phyloP scores from a whole-genome alignment of 2,113 vertebrate genomes.

The Coptodon bakossiorum region DNA sequence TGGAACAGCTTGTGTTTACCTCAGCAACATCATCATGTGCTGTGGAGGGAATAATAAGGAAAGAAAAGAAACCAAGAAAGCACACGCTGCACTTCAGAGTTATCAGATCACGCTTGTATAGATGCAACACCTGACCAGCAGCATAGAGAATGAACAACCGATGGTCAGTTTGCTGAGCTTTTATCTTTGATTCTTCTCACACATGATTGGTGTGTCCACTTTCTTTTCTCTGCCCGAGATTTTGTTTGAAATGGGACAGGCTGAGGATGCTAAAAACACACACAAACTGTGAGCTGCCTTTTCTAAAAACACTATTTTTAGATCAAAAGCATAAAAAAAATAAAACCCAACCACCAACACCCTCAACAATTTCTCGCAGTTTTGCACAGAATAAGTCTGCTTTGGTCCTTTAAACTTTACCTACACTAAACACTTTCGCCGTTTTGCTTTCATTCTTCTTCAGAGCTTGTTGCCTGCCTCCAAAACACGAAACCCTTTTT shows the following conservation, averaged over 20 bases:
- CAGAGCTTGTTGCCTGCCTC: neutral
- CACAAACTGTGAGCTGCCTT: neutral
- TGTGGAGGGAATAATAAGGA: neutral
- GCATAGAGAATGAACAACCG: neutral
- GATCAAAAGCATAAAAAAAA: neutral
- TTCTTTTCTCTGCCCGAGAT: neutral
- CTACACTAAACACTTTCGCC: neutral
- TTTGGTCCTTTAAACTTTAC: neutral
- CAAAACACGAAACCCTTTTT: neutral
- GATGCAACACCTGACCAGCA: slow-evolving; percentile 8
- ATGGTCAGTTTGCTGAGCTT: neutral
- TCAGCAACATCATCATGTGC: neutral
- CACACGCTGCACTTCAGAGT: slow-evolving; percentile 1
- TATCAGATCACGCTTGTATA: slow-evolving; percentile 23
- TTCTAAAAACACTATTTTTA: neutral
- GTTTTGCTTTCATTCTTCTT: neutral
- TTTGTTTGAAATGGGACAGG: neutral
- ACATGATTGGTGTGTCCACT: slow-evolving; percentile 20
- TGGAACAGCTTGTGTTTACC: slow-evolving; percentile 32
- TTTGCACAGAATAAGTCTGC: neutral
- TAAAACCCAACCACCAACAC: neutral
- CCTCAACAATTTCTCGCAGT: neutral
- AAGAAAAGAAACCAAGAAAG: neutral
- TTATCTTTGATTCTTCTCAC: neutral
- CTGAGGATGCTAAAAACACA: neutral